Evolutionary conservation across 37 sponge, comb jelly and placozoan species (phyloP).

Genomic region (Agelas oroides): DNA sequence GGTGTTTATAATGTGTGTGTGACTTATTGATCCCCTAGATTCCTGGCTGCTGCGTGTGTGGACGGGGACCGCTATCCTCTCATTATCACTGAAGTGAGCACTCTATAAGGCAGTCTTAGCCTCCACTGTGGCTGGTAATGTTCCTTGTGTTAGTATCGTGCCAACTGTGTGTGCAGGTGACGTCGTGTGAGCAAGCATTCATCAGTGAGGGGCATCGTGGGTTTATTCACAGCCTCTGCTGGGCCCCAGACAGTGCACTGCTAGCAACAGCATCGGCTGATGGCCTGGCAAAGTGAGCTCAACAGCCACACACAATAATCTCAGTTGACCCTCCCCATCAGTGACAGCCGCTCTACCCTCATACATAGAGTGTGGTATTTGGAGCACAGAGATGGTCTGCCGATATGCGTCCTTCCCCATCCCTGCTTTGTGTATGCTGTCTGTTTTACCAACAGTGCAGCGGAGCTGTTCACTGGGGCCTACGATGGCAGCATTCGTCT

Average conservation of each 20-base stretch:
- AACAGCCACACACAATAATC: not conserved
- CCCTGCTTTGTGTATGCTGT: conserved; percentile 87
- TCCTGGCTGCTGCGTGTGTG: conserved; percentile 59
- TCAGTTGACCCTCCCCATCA: not conserved
- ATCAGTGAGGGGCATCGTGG: conserved; percentile 56
- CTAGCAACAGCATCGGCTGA: conserved; percentile 85
- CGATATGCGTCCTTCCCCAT: conserved; percentile 70
- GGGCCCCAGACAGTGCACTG: conserved; percentile 61
- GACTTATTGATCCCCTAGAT: not conserved
- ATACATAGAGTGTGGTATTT: conserved; percentile 32
- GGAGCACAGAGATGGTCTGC: conserved; percentile 1
- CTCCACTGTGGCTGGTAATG: too few relatives aligned
- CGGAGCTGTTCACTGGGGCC: conserved; percentile 76
- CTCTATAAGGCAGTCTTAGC: too few relatives aligned
- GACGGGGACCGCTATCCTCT: conserved; percentile 26
- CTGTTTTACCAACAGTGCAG: conserved; percentile 19
- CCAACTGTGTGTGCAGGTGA: too few relatives aligned
- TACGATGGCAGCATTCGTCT: conserved; percentile 77
- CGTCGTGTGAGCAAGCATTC: too few relatives aligned
- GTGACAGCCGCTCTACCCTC: not conserved
- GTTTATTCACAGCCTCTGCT: conserved; percentile 75
- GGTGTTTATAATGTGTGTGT: too few relatives aligned
- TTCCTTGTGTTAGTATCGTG: too few relatives aligned
- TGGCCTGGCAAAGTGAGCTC: conserved; percentile 69
- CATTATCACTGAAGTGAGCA: conserved; percentile 48